Evolutionary conservation across 2,113 vertebrate genomes (phyloP).

Genomic region (Misgurnus anguillicaudatus): DNA sequence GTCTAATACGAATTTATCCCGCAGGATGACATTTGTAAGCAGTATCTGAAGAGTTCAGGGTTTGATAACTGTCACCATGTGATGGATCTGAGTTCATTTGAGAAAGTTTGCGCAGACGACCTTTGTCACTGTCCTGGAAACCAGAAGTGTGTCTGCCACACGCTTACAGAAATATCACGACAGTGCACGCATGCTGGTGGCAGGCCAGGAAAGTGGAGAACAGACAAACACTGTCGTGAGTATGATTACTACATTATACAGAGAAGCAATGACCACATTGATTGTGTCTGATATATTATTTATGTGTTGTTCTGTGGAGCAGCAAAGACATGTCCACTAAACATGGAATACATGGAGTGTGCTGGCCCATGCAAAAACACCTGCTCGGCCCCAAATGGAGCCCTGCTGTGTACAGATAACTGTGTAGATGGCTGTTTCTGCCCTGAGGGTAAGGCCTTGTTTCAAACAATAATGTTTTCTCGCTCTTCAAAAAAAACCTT

Average conservation of each 20-base stretch:
- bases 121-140: constrained; percentile 72
- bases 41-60: constrained; percentile 67
- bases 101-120: constrained; percentile 81
- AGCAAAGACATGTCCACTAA: constrained; percentile 79
- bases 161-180: constrained; percentile 86
- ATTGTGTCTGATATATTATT: neutral
- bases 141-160: constrained; percentile 80
- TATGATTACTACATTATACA: constrained; percentile 58
- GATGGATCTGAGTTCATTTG: constrained; percentile 75
- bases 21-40: constrained; percentile 68
- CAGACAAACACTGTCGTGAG: constrained; percentile 78
- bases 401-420: constrained; percentile 82
- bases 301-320: constrained; percentile 9
- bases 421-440: constrained; percentile 89
- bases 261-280: neutral
- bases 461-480: neutral
- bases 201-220: constrained; percentile 80
- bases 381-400: constrained; percentile 79
- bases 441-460: constrained; percentile 75
- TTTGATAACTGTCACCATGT: constrained; percentile 76
- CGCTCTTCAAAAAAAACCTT: neutral
- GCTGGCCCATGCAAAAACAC: constrained; percentile 82
- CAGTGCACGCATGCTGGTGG: constrained; percentile 90
- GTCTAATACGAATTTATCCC: neutral
- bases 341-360: constrained; percentile 84